Base-by-base conservation (phyloP, 2,113 vertebrate genomes). In the Rhea americana region DNA sequence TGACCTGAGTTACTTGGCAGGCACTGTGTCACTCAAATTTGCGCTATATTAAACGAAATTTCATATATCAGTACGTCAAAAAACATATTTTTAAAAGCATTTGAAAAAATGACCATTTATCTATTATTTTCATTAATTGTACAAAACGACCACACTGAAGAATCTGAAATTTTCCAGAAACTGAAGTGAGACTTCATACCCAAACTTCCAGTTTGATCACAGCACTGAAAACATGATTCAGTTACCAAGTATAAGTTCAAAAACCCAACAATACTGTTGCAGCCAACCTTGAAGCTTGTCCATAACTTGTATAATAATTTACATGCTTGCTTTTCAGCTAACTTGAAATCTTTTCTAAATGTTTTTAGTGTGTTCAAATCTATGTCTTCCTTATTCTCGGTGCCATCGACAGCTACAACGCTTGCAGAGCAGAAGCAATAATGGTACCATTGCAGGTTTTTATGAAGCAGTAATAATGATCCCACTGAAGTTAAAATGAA, bases 401-500 rank as follows among this genome's bases (percentile, higher is more conserved):
- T 47, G 59, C 66, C 93, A 82, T 77, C 56, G 74, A 56, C 58
- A 45, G 58, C 48, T 82, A 80, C 3, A 82, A 62, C 26, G 19
- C 71, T 59, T 87, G 48, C 53, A 91, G 85, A 88, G 59, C 77
- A 91, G 78, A 8, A 94, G 22, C 55, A 30, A 18, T 89, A 90
- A 74, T 26, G 61, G 37, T 71, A 79, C 17, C 10, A 30, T 81
- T 71, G 48, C 32, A 21, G 18, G 93, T 56, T 84, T 97, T 97
- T 95, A 94, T 91, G 81, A 88, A 66, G 71, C 78, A 93, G 91
- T 96, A 95, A 90, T 92, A 85, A 93, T 94, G 68, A 91, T 91
- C 79, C 22, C 30, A 71, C n/a, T 74, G 81, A 95, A 86, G 76
- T 88, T 80, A 93, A 97, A 93, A 91, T 55, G 75, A 94, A 90